phyloP scores from a whole-genome alignment of 2,888 invertebrate genomes.

The Drosophila formosana region DNA sequence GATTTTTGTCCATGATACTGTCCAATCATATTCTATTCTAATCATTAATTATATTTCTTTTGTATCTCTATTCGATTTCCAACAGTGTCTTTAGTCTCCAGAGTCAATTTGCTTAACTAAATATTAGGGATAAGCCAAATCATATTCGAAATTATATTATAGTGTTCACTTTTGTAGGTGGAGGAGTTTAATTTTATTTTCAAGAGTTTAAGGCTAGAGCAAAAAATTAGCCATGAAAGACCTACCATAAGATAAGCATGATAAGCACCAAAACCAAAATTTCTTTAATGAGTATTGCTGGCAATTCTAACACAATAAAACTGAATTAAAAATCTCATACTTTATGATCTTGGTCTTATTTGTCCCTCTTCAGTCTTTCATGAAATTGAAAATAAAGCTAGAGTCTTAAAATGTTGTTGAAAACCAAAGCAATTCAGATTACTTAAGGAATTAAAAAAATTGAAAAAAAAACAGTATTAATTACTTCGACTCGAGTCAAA shows the following conservation, averaged over 20 bases:
- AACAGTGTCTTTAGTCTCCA: background rate
- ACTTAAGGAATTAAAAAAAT: too few relatives aligned
- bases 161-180: too few relatives aligned
- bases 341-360: too few relatives aligned
- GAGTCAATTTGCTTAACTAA: too few relatives aligned
- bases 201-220: background rate
- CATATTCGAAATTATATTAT: background rate
- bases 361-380: too few relatives aligned
- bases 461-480: too few relatives aligned
- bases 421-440: too few relatives aligned
- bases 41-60: background rate
- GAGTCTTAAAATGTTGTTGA: too few relatives aligned
- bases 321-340: background rate
- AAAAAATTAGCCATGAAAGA: background rate
- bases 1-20: background rate
- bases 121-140: too few relatives aligned
- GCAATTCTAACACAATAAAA: background rate
- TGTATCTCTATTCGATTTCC: background rate
- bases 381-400: too few relatives aligned
- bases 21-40: background rate
- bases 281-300: background rate
- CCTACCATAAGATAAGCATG: background rate
- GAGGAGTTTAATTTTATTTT: background rate
- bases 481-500: too few relatives aligned
- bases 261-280: background rate